Conservation (phyloP, 2,888 invertebrate genomes). For the Spicauda simplicius region DNA sequence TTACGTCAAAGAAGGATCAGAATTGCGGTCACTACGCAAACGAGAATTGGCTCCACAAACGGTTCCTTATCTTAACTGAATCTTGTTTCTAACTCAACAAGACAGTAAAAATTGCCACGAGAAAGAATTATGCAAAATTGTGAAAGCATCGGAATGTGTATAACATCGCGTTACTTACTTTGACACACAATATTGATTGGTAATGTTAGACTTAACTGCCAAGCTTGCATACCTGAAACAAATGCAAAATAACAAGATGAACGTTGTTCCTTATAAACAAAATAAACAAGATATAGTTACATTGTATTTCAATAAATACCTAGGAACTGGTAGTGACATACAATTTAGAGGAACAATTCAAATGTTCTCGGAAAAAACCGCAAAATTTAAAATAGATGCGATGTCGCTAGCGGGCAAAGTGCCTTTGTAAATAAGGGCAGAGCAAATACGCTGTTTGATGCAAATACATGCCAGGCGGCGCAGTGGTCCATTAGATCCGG, state of each 20-base stretch:
- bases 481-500: slow-evolving; percentile 39
- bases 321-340: too few species aligned
- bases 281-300: background rate
- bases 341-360: too few species aligned
- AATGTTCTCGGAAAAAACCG: too few species aligned
- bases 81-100: slow-evolving; percentile 9
- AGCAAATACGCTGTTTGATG: slow-evolving; percentile 7
- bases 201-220: background rate
- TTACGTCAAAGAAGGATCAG: background rate
- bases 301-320: too few species aligned
- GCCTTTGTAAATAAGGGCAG: background rate
- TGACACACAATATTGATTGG: background rate
- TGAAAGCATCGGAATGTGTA: slow-evolving; percentile 15
- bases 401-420: too few species aligned
- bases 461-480: slow-evolving; percentile 15
- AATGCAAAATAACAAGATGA: background rate
- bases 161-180: background rate
- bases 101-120: background rate
- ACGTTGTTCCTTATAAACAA: background rate
- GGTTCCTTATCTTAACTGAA: slow-evolving; percentile 5
- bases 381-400: too few species aligned
- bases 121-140: slow-evolving; percentile 5
- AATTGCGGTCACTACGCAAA: slow-evolving; percentile 5
- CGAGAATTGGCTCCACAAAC: slow-evolving; percentile 1
- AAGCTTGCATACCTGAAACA: slow-evolving; percentile 28